These are phyloP conservation scores for Drosophila buzzatii DNA, from an alignment of 2,888 invertebrate species.

Conservation along the genomic window DNA sequence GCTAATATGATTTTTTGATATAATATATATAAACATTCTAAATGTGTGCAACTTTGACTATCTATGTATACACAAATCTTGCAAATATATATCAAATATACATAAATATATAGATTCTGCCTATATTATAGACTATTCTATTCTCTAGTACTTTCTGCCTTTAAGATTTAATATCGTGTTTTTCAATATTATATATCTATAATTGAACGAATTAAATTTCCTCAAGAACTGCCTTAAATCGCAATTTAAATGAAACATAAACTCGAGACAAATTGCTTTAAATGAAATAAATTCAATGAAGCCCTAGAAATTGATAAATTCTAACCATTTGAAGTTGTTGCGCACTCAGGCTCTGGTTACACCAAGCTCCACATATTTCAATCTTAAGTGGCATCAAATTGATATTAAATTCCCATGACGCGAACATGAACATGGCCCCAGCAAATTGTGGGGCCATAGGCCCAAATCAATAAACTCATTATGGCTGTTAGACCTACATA, in stretches of 20 bases:
- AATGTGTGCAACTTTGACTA: too few species aligned
- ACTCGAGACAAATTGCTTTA: neutral
- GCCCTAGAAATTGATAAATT: neutral
- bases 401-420: conserved; percentile 66
- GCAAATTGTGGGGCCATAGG: conserved; percentile 37
- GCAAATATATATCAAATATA: too few species aligned
- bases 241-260: neutral
- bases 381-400: conserved; percentile 61
- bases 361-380: conserved; percentile 28
- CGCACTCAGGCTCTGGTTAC: conserved; percentile 10
- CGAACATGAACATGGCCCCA: conserved; percentile 35
- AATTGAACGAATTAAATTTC: neutral
- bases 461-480: conserved; percentile 66
- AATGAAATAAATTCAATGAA: neutral
- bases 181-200: neutral
- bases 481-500: conserved; percentile 19
- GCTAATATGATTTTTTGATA: too few species aligned
- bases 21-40: too few species aligned
- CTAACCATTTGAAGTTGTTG: neutral
- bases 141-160: too few species aligned
- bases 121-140: too few species aligned
- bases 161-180: too few species aligned
- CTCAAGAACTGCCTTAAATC: too few species aligned
- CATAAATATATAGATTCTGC: too few species aligned
- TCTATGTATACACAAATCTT: too few species aligned